Conservation (phyloP, 2,888 invertebrate species). For the Exephanes ischioxanthus region DNA sequence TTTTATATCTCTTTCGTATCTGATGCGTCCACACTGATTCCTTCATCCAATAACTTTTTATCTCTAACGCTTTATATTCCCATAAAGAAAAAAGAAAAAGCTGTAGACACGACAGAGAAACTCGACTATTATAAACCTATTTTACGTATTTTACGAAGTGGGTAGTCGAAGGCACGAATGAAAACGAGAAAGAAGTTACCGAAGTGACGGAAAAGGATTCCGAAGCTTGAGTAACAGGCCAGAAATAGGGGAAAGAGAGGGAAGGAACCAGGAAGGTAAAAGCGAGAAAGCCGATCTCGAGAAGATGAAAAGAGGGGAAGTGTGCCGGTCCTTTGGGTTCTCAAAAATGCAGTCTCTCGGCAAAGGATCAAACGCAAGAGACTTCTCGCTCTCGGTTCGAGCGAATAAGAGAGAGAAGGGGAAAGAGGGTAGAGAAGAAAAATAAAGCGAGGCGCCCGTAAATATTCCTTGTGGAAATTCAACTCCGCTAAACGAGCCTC, state of each 20-base stretch:
- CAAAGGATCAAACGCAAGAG: constrained; percentile 41
- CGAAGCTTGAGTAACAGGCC: background rate
- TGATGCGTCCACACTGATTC: constrained; percentile 48
- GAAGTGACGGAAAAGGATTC: constrained; percentile 25
- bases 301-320: constrained; percentile 32
- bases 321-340: constrained; percentile 11
- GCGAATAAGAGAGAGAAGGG: constrained; percentile 22
- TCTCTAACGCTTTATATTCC: background rate
- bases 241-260: background rate
- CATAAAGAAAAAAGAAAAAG: constrained; percentile 8
- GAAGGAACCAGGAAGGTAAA: constrained; percentile 22
- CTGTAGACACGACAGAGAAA: background rate
- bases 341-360: constrained; percentile 22
- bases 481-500: constrained; percentile 73
- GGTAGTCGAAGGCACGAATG: constrained; percentile 18
- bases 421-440: constrained; percentile 22
- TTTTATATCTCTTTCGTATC: constrained; percentile 53
- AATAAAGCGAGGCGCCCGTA: constrained; percentile 71
- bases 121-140: constrained; percentile 1
- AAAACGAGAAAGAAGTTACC: constrained; percentile 23
- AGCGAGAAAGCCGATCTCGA: constrained; percentile 9
- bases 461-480: constrained; percentile 76
- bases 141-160: background rate
- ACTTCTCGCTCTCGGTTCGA: constrained; percentile 31
- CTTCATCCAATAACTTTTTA: constrained; percentile 8